phyloP scores from a whole-genome alignment of 2,888 invertebrate species.

The Polydrusus cervinus region DNA sequence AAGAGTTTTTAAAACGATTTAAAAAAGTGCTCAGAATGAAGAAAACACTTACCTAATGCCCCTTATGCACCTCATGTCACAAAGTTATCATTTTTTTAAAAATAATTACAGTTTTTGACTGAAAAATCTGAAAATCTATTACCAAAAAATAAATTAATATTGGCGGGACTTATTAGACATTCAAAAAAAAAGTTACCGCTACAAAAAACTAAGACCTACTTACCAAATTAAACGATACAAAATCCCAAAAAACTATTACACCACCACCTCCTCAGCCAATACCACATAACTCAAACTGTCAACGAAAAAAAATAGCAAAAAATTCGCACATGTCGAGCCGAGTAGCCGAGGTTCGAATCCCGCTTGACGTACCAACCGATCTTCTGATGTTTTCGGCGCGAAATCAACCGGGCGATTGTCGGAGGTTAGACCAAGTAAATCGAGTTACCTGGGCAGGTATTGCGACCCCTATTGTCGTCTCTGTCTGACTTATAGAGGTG shows the following conservation, averaged over 20 bases:
- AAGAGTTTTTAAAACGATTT: no score
- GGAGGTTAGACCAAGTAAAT: constrained; percentile 37
- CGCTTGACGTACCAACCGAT: constrained; percentile 22
- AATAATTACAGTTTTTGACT: no score
- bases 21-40: no score
- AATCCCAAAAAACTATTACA: constrained; percentile 30
- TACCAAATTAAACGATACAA: constrained; percentile 24
- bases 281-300: constrained; percentile 26
- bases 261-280: constrained; percentile 1
- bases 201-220: neutral
- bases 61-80: no score
- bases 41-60: no score
- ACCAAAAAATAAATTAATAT: no score
- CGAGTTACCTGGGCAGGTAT: constrained; percentile 54
- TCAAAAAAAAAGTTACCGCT: no score
- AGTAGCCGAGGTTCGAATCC: constrained; percentile 11
- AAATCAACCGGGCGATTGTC: constrained; percentile 54
- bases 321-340: constrained; percentile 27
- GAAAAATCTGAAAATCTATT: no score
- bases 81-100: no score
- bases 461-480: constrained; percentile 36
- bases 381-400: constrained; percentile 53
- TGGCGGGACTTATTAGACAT: no score
- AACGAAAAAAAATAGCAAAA: constrained; percentile 15
- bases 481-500: neutral